Evolutionary conservation across 2,113 vertebrate species (phyloP).

Genomic region (Salminus brasiliensis): DNA sequence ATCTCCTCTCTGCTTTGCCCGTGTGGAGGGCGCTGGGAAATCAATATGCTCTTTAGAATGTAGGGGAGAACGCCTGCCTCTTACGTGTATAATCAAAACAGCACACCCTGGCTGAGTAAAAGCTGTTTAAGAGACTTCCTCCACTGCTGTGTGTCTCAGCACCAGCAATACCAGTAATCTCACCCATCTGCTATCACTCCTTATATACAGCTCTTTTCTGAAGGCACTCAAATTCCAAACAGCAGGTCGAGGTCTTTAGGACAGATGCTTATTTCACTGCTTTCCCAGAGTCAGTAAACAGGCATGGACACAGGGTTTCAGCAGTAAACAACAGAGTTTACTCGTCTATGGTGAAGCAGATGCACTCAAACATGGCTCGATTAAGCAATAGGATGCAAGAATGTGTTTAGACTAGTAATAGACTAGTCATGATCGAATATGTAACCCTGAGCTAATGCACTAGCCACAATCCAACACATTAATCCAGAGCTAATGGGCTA

Average conservation of each 20-base stretch:
- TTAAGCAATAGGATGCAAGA: background rate
- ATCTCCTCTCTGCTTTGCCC: conserved; percentile 16
- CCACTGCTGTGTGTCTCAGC: background rate
- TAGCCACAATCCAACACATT: too few species aligned
- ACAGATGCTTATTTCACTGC: conserved; percentile 1
- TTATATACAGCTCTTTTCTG: background rate
- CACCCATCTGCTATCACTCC: background rate
- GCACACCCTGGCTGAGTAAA: conserved; percentile 6
- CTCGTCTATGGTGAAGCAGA: background rate
- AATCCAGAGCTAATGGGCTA: too few species aligned
- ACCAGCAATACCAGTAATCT: background rate
- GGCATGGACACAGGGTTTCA: background rate
- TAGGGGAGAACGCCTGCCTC: conserved; percentile 16
- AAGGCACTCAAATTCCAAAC: background rate
- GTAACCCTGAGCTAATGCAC: too few species aligned
- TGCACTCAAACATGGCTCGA: background rate
- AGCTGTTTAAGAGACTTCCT: background rate
- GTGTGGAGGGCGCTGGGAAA: conserved; percentile 26
- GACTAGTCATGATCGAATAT: too few species aligned
- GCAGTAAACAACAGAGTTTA: background rate
- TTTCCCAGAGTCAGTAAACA: background rate
- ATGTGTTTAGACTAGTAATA: too few species aligned
- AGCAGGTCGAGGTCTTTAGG: background rate
- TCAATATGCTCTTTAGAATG: conserved; percentile 31
- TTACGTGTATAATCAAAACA: conserved; percentile 29